Percentiles rank a stretch among this genome's conserved stretches.
phyloP scores from a whole-genome alignment of 2,888 invertebrate species.

The Brachyopa scutellaris region DNA sequence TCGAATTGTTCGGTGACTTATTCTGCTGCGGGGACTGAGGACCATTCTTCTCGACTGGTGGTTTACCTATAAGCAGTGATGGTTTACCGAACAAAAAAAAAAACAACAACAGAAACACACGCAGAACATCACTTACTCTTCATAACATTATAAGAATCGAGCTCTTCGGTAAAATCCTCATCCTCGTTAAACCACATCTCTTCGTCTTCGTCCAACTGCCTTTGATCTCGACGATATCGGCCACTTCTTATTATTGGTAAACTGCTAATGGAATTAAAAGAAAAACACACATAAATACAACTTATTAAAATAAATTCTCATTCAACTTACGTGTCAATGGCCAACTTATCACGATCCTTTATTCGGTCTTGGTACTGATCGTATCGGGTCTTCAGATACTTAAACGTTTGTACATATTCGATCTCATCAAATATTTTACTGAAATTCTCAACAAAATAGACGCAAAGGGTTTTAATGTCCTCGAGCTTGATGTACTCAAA shows the following conservation, averaged over 20 bases:
- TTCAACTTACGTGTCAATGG: slow-evolving; percentile 85
- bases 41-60: slow-evolving; percentile 79
- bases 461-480: slow-evolving; percentile 94
- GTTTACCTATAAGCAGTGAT: slow-evolving; percentile 56
- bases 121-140: slow-evolving; percentile 78
- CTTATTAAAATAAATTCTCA: neutral
- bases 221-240: slow-evolving; percentile 94
- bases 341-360: slow-evolving; percentile 91
- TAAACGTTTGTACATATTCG: slow-evolving; percentile 99
- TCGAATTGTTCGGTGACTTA: slow-evolving; percentile 78
- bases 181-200: slow-evolving; percentile 99
- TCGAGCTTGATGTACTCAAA: slow-evolving; percentile 99
- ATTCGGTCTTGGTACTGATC: slow-evolving; percentile 96
- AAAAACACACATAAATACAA: neutral
- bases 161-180: slow-evolving; percentile 93
- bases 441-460: slow-evolving; percentile 98
- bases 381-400: slow-evolving; percentile 92
- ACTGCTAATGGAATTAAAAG: slow-evolving; percentile 65
- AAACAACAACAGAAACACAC: neutral
- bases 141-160: slow-evolving; percentile 81
- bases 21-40: slow-evolving; percentile 79
- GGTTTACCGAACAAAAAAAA: slow-evolving; percentile 20
- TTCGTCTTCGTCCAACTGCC: slow-evolving; percentile 97
- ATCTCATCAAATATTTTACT: slow-evolving; percentile 96
- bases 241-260: slow-evolving; percentile 86